Conservation (phyloP, 2,888 invertebrate genomes). For the Xylota sylvarum region DNA sequence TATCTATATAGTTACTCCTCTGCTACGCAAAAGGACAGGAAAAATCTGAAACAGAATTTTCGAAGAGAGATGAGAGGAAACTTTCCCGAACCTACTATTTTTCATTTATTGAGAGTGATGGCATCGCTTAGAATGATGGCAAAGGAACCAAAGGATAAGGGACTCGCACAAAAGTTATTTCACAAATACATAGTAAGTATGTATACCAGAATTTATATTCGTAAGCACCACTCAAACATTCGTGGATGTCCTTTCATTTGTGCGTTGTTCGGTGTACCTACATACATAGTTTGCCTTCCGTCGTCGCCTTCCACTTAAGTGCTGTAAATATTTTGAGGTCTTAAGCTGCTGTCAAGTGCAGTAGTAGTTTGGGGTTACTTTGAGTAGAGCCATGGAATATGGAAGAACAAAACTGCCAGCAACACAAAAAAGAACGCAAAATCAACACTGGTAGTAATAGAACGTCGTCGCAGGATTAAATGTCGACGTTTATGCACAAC, state of each 20-base stretch:
- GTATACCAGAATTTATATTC: constrained; percentile 38
- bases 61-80: constrained; percentile 12
- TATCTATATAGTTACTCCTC: not conserved
- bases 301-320: constrained; percentile 17
- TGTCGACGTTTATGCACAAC: constrained; percentile 1
- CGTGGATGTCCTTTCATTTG: constrained; percentile 47
- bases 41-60: constrained; percentile 8
- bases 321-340: constrained; percentile 53
- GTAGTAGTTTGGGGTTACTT: constrained; percentile 10
- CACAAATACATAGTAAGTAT: constrained; percentile 17
- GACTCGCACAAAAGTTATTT: constrained; percentile 33
- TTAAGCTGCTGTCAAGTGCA: constrained; percentile 64
- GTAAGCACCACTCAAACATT: constrained; percentile 49
- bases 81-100: constrained; percentile 40
- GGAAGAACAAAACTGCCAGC: not conserved
- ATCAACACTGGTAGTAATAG: not conserved
- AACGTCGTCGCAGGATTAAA: constrained; percentile 13
- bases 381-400: not conserved
- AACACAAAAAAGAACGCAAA: not conserved
- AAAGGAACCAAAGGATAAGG: constrained; percentile 16
- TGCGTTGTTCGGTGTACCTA: constrained; percentile 35
- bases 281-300: constrained; percentile 12
- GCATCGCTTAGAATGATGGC: constrained; percentile 38
- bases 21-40: not conserved
- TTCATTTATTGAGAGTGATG: constrained; percentile 51